A percentile compares a stretch with the other conserved stretches of the same genome.
phyloP scores from a whole-genome alignment of 2,888 invertebrate genomes.

The Sialis lutaria region DNA sequence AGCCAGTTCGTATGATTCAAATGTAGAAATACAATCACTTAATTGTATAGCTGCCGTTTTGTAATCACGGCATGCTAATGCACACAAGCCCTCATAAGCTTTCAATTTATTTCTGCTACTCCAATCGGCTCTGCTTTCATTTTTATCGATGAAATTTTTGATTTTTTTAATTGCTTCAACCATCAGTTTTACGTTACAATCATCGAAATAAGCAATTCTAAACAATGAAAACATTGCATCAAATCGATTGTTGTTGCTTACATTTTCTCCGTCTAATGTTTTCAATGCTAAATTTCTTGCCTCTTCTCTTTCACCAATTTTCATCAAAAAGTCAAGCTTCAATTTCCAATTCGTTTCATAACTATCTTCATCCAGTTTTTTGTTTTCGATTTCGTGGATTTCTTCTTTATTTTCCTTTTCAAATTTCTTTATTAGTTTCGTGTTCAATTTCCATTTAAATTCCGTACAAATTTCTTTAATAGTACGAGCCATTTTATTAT shows the following conservation, averaged over 20 bases:
- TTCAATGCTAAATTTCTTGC: slow-evolving; percentile 18
- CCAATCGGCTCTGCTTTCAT: slow-evolving; percentile 50
- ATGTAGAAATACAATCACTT: slow-evolving; percentile 52
- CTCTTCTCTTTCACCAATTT: slow-evolving; percentile 23
- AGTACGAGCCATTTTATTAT: slow-evolving; percentile 39
- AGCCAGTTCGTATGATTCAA: slow-evolving; percentile 57
- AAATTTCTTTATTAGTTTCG: slow-evolving; percentile 17
- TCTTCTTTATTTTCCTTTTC: slow-evolving; percentile 13
- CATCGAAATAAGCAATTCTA: slow-evolving; percentile 20
- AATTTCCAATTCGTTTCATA: slow-evolving; percentile 17
- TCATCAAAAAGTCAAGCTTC: slow-evolving; percentile 24
- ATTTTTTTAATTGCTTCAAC: slow-evolving; percentile 8
- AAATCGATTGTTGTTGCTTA: slow-evolving; percentile 15
- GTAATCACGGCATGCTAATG: slow-evolving; percentile 49
- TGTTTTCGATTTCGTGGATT: slow-evolving; percentile 15
- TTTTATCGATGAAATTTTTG: slow-evolving; percentile 8
- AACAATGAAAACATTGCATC: slow-evolving; percentile 26
- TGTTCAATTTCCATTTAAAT: slow-evolving; percentile 30
- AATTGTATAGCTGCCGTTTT: slow-evolving; percentile 42
- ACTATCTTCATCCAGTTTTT: slow-evolving; percentile 15
- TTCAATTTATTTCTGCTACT: slow-evolving; percentile 52
- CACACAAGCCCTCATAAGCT: slow-evolving; percentile 48
- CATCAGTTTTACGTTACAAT: slow-evolving; percentile 15
- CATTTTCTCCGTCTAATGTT: slow-evolving; percentile 20
- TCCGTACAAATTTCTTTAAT: slow-evolving; percentile 35